Evolutionary conservation across 2,888 invertebrate species (phyloP).

Genomic region (Drosophila antonietae): DNA sequence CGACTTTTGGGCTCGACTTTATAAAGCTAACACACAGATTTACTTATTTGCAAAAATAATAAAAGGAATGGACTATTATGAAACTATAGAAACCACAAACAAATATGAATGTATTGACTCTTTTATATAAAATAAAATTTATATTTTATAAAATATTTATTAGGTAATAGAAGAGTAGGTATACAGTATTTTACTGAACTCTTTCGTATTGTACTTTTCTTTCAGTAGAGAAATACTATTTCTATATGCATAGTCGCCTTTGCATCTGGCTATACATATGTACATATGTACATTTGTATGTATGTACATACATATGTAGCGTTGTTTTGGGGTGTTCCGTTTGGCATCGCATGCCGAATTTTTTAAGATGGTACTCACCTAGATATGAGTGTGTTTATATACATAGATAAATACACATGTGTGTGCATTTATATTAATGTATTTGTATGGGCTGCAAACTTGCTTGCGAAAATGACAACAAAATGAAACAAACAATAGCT

Average conservation of each 20-base stretch:
- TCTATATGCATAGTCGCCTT: too few relatives aligned
- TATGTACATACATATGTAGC: background rate
- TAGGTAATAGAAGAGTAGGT: too few relatives aligned
- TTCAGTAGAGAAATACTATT: background rate
- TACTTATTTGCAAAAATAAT: background rate
- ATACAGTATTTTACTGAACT: background rate
- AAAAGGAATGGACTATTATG: too few relatives aligned
- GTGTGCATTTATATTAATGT: conserved; percentile 13
- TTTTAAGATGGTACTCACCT: conserved; percentile 29
- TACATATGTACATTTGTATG: too few relatives aligned
- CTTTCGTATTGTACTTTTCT: background rate
- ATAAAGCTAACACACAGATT: conserved; percentile 43
- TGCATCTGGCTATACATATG: background rate
- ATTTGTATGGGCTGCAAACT: conserved; percentile 48
- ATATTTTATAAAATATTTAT: too few relatives aligned
- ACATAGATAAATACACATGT: conserved; percentile 12
- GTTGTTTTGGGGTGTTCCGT: background rate
- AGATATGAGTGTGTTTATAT: conserved; percentile 24
- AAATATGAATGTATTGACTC: too few relatives aligned
- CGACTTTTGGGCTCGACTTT: conserved; percentile 64
- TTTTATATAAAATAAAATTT: too few relatives aligned
- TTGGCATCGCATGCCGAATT: conserved; percentile 1
- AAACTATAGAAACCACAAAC: too few relatives aligned
- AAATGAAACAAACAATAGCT: conserved; percentile 72
- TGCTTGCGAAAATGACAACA: conserved; percentile 72